Percentiles rank a stretch among this genome's conserved stretches.
Evolutionary conservation across 1,140 invertebrate species (phyloP).

Genomic region (Scaptomyza pallida): DNA sequence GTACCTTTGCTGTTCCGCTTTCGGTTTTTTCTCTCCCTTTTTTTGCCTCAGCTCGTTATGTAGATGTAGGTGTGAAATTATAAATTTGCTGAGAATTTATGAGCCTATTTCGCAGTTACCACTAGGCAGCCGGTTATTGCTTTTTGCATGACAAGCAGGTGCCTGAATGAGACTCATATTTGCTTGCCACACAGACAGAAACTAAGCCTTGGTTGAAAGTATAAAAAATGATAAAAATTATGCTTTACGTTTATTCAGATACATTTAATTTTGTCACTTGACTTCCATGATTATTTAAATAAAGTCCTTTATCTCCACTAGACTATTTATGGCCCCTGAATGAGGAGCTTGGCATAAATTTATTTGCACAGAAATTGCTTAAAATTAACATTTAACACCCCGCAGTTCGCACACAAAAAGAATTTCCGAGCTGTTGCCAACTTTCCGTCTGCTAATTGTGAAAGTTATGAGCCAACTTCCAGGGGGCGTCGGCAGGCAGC

Average conservation of each 20-base stretch:
- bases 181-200: background rate
- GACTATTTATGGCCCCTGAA: background rate
- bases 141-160: slow-evolving; percentile 38
- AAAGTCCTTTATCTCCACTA: background rate
- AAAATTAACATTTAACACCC: slow-evolving; percentile 39
- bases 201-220: too few species aligned
- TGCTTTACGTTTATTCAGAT: too few species aligned
- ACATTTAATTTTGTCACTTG: background rate
- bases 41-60: slow-evolving; percentile 55
- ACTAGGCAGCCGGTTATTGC: slow-evolving; percentile 50
- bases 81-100: slow-evolving; percentile 74
- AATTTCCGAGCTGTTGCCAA: slow-evolving; percentile 35
- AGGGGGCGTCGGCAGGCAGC: background rate
- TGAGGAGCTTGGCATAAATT: slow-evolving; percentile 18
- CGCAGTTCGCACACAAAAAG: slow-evolving; percentile 16
- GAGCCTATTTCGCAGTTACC: slow-evolving; percentile 59
- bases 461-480: slow-evolving; percentile 50
- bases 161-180: background rate
- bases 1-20: background rate
- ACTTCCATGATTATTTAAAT: background rate
- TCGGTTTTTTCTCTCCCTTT: background rate
- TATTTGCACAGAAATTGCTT: slow-evolving; percentile 35
- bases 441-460: slow-evolving; percentile 56
- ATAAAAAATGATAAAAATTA: too few species aligned
- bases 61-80: slow-evolving; percentile 72